Evolutionary conservation across 2,113 vertebrate species (phyloP), one percentile per base, ranked within the genome.

Genomic region (Spheniscus mendiculus): DNA sequence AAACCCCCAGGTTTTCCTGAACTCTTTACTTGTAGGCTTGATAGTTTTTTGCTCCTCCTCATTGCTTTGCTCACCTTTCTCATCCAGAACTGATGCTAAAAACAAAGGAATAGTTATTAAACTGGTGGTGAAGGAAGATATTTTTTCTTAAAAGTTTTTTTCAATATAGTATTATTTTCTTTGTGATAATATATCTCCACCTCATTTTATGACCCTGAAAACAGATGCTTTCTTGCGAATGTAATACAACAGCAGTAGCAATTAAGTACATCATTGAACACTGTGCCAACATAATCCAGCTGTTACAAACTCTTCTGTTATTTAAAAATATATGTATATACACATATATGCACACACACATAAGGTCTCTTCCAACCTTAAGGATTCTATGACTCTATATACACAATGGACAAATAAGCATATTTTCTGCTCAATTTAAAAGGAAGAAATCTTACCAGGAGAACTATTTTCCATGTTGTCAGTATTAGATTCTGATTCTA

Each of bases 1-100:
- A 93, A 99, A 99, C 3, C 99, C 99, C 99, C 99, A 99, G 3
- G 99, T 99, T 95, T 99, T 99, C 95, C 97, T 98, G 85, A 99
- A 98, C 89, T 99, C 98, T 38, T 98, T 99, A 76, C 99, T 97
- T 27, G 98, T 98, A 1, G 99, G 98, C 34, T 99, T 99, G 58
- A 98, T 77, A 38, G 89, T 90, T 52, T 96, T 98, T 15, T 98
- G 98, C 3, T 97, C 91, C 14, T 98, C 98, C 79, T 98, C 98
- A 66, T 92, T 97, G 87, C 95, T 97, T 29, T 97, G 98, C 40
- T 98, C 98, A 44, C 98, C 98, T 66, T 98, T 98, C 30, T 98
- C 98, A 47, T 98, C 98, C 94, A 98, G 97, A 83, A 93, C 92
- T 90, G 97, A 96, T 11, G 89, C 98, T 72, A 67, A 90, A 95